Conservation (phyloP, 2,113 vertebrate species). For the Psilopogon haemacephalus region DNA sequence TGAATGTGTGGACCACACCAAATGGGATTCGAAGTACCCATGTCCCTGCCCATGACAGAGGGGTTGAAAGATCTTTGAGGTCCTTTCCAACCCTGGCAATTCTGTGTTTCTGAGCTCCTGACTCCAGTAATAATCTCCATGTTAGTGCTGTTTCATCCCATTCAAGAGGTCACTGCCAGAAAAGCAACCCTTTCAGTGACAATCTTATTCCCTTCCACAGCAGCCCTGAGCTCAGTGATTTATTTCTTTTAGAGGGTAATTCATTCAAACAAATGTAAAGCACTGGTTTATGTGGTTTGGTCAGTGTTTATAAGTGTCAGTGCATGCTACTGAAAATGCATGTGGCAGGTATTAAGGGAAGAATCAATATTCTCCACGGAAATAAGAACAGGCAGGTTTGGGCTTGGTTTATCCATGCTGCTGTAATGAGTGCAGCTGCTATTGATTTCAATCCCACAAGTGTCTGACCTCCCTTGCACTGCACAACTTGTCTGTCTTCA, state of each 20-base stretch:
- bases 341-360: background rate
- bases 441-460: background rate
- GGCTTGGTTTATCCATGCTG: background rate
- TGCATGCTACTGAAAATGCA: background rate
- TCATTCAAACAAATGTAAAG: background rate
- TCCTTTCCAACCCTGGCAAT: no score
- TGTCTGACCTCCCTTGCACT: background rate
- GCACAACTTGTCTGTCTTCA: background rate
- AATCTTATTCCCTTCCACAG: background rate
- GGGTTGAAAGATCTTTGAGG: no score
- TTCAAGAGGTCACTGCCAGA: background rate
- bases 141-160: background rate
- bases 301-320: background rate
- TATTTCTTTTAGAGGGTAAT: background rate
- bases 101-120: no score
- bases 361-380: background rate
- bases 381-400: background rate
- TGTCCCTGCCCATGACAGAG: no score
- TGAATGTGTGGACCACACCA: background rate
- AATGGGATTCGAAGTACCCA: fast-evolving
- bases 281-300: background rate
- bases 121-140: background rate
- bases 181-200: background rate
- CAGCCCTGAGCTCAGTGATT: background rate
- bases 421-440: background rate